Evolutionary conservation across 2,113 vertebrate genomes (phyloP).

Genomic region (Siniperca knerii): DNA sequence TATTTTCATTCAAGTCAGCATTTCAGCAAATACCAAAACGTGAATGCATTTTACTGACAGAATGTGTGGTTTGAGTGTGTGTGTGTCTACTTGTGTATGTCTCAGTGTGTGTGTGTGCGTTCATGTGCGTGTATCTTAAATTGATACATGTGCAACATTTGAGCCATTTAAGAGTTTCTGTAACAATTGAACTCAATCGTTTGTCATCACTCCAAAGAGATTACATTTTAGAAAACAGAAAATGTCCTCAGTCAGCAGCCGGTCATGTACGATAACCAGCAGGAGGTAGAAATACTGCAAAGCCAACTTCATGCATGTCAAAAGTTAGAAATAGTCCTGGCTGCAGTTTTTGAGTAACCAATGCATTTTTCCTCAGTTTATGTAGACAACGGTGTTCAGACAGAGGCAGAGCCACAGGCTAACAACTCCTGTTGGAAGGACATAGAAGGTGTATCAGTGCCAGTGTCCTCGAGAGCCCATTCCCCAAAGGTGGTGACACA

Average conservation of each 20-base stretch:
- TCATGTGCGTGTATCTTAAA: neutral
- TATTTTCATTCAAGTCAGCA: constrained; percentile 64
- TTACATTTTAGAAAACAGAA: constrained; percentile 3
- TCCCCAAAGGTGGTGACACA: constrained; percentile 3
- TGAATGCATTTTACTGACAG: constrained; percentile 65
- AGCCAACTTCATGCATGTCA: constrained; percentile 17
- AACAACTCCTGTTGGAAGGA: constrained; percentile 35
- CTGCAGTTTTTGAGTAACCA: constrained; percentile 3
- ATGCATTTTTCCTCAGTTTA: constrained; percentile 24
- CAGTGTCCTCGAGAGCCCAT: constrained; percentile 14
- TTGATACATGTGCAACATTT: constrained; percentile 23
- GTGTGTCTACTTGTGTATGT: neutral
- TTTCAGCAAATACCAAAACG: constrained; percentile 48
- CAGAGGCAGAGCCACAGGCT: constrained; percentile 7
- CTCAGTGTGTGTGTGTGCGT: neutral
- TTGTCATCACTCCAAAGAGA: constrained; percentile 31
- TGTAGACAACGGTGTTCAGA: constrained; percentile 15
- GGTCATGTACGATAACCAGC: neutral
- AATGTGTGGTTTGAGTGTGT: neutral
- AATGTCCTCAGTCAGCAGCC: constrained; percentile 31
- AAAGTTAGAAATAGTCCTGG: constrained; percentile 11
- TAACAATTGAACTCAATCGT: constrained; percentile 17
- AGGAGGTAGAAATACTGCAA: constrained; percentile 1
- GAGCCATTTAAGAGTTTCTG: constrained; percentile 23
- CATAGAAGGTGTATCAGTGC: constrained; percentile 30